Base-by-base conservation (phyloP, 2,113 vertebrate genomes). In the Rhinogobius similis region DNA sequence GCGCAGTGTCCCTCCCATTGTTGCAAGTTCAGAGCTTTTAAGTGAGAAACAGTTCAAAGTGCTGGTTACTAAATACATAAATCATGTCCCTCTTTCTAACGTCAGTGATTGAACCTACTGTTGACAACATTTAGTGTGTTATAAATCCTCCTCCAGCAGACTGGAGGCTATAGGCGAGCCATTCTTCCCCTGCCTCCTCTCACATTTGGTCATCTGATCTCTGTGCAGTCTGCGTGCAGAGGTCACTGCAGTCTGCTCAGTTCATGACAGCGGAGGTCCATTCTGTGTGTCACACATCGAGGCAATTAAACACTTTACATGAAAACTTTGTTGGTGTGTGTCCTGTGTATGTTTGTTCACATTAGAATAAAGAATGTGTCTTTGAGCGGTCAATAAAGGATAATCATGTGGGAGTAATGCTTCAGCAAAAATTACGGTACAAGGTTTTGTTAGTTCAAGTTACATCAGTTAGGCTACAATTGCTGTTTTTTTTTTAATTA, bases 181-280 rank as follows among this genome's bases (percentile, higher is more conserved):
- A 73, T 52, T 52, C 55, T 43, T 68, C 24, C 50, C 10, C 12
- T 27, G 20, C 21, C 43, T 68, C 27, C 53, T 26, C 9, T 53
- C 44, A 68, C 36, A 56, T 18, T 48, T 29, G 4, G 62, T 77
- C 23, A 83, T 66, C 23, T 29, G 62, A 82, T 79, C 55, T 36
- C n/a, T 29, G 27, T 27, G 62, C 63, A 63, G 20, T 73, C 75
- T 77, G 65, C 55, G n/a, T 38, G 39, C 58, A 5, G 46, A 84
- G 80, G 70, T 73, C 66, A 72, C 12, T 48, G 50, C 6, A 27
- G 48, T 70, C 20, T 67, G 53, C 70, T 59, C 27, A 21, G 53
- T 62, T 23, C 20, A 53, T 23, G 20, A 48, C 39, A 10, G 44
- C 62, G 73, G n/a, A 27, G 20, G 41, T 29, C 39, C 70, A 62